Base-by-base conservation (phyloP, 2,888 invertebrate genomes). In the Enchytraeus crypticus region DNA sequence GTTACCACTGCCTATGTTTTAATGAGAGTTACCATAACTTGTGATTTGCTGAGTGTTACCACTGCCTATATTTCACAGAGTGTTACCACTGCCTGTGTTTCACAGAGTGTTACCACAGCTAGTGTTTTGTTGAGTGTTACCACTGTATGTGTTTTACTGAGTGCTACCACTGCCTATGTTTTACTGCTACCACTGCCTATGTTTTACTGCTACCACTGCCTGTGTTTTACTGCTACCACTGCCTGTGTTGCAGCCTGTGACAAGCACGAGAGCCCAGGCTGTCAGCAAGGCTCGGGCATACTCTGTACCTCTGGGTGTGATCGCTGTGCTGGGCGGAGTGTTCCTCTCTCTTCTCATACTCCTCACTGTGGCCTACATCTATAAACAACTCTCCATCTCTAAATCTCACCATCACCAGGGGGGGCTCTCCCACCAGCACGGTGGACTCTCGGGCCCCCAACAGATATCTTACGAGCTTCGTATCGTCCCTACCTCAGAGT, bases 351-450 rank as follows among this genome's bases (percentile, higher is more conserved):
- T 62, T n/a, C 47, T 63, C 8, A 33, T 64, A 3, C 38, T 66
- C 5, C 53, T 66, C 34, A 49, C 63, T 29, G 46, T 66, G 18
- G 57, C 55, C 27, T 67, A 65, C 34, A 53, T 64, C 38, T 66
- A 66, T 61, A 54, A 56, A 23, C n/a, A n/a, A n/a, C n/a, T n/a
- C n/a, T 63, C 64, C 21, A 51, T 54, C 54, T 60, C 64, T 11
- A 64, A 64, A 43, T 45, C 61, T 26, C 23, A 34, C 34, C 32
- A 23, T 38, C 23, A 34, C 38, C 21, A 30, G 53, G 53, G 29
- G 5, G 3, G 14, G 1, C 18, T 21, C 29, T 14, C 23, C 18
- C 29, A 30, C 30, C 53, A 27, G 5, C 29, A 30, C 21, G n/a
- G 23, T 18, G 3, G 27, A 14, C 26, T 49, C 27, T 23, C n/a